Conservation (phyloP, 2,888 invertebrate species). For the Chrysolina americana region DNA sequence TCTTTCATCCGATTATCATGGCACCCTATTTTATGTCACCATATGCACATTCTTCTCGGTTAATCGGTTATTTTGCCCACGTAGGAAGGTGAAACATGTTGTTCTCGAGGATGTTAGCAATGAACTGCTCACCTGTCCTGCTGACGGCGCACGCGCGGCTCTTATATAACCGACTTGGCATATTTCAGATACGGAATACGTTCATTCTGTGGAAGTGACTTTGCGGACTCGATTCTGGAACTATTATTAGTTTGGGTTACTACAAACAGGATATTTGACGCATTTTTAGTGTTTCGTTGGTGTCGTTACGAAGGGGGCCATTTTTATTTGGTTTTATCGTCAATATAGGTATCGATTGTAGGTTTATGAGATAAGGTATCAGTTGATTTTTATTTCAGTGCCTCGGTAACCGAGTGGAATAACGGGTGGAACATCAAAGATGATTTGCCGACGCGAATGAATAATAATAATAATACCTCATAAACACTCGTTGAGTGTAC, state of each 20-base stretch:
- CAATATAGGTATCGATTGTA: neutral
- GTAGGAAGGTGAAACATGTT: constrained; percentile 52
- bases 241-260: constrained; percentile 19
- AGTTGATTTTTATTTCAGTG: neutral
- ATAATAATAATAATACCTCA: too few species aligned
- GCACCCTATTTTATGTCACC: constrained; percentile 54
- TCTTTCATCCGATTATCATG: constrained; percentile 40
- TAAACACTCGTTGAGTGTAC: too few species aligned
- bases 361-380: neutral
- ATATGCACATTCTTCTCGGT: constrained; percentile 55
- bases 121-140: constrained; percentile 60
- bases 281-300: constrained; percentile 4
- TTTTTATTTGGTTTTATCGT: neutral
- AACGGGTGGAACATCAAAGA: too few species aligned
- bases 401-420: too few species aligned
- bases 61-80: constrained; percentile 51
- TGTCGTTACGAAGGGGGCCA: neutral
- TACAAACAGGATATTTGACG: constrained; percentile 2
- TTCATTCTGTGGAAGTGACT: constrained; percentile 14
- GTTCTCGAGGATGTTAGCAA: constrained; percentile 52
- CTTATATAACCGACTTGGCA: constrained; percentile 39
- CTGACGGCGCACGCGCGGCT: constrained; percentile 48
- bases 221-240: neutral
- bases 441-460: too few species aligned
- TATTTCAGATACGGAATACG: constrained; percentile 31